A percentile compares a stretch with the other conserved stretches of the same genome.
Conservation (phyloP, 2,888 invertebrate genomes). For the Acleris emargana region DNA sequence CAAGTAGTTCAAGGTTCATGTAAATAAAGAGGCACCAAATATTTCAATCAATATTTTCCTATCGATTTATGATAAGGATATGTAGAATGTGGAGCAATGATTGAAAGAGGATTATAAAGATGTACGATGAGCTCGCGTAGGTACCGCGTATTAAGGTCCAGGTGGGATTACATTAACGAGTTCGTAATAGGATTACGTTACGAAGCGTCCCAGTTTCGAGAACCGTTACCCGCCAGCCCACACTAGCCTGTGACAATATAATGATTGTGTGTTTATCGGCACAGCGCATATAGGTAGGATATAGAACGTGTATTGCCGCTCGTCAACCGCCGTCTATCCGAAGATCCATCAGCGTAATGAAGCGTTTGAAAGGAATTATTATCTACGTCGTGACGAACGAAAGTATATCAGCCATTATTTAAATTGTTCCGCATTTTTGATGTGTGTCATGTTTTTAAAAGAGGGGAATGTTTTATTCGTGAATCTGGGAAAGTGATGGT, state of each 20-base stretch:
- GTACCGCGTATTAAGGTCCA: conserved; percentile 53
- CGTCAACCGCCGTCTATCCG: conserved; percentile 53
- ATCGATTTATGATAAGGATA: neutral
- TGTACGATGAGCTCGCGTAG: conserved; percentile 20
- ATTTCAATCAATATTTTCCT: neutral
- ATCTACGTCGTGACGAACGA: conserved; percentile 51
- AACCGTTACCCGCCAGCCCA: conserved; percentile 69
- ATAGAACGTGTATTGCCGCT: conserved; percentile 51
- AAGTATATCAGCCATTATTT: conserved; percentile 47
- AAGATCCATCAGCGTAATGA: conserved; percentile 57
- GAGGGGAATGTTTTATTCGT: conserved; percentile 63
- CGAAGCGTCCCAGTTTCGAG: conserved; percentile 70
- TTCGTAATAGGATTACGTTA: conserved; percentile 79
- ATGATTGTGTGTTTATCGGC: conserved; percentile 72
- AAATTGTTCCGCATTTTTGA: conserved; percentile 46
- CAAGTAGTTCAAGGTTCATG: neutral
- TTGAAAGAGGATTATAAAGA: conserved; percentile 24
- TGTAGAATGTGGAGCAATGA: conserved; percentile 2
- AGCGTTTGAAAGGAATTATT: conserved; percentile 45
- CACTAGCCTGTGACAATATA: conserved; percentile 74
- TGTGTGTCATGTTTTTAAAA: conserved; percentile 48
- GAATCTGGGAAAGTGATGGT: conserved; percentile 38
- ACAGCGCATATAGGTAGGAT: conserved; percentile 51
- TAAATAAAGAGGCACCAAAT: neutral
- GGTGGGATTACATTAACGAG: conserved; percentile 76